Evolutionary conservation across 2,888 invertebrate genomes (phyloP).

Genomic region (Trisateles emortualis): DNA sequence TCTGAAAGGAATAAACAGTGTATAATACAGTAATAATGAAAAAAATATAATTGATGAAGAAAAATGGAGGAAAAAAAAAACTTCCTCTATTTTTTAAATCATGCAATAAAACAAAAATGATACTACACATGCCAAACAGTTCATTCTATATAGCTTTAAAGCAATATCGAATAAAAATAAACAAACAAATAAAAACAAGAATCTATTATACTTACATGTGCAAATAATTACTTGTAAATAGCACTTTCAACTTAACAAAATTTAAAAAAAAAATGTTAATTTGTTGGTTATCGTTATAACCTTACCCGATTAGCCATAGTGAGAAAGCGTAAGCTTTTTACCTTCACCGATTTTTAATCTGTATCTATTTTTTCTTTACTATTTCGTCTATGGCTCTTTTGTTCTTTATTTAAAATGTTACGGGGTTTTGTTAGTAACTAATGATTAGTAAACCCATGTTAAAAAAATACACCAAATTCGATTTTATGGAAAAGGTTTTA

Average conservation of each 20-base stretch:
- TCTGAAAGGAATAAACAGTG: constrained; percentile 19
- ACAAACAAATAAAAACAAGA: constrained; percentile 58
- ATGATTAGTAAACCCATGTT: constrained; percentile 85
- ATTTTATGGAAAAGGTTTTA: constrained; percentile 86
- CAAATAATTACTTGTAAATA: constrained; percentile 66
- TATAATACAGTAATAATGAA: constrained; percentile 12
- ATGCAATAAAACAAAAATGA: constrained; percentile 48
- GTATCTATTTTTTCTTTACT: constrained; percentile 49
- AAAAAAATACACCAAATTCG: constrained; percentile 85
- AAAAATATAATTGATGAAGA: neutral
- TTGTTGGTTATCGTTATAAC: constrained; percentile 48
- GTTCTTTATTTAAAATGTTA: constrained; percentile 44
- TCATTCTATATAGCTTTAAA: constrained; percentile 67
- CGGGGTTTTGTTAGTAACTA: constrained; percentile 74
- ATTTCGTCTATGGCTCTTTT: constrained; percentile 54
- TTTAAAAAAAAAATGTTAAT: constrained; percentile 45
- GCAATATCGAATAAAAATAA: constrained; percentile 55
- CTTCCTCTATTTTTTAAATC: constrained; percentile 37
- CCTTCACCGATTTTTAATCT: constrained; percentile 69
- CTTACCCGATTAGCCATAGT: constrained; percentile 71
- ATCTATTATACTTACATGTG: constrained; percentile 81
- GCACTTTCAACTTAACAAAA: constrained; percentile 61
- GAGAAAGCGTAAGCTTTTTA: constrained; percentile 74
- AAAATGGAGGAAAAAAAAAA: constrained; percentile 25
- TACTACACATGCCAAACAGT: constrained; percentile 84